Base-by-base conservation (phyloP, 1,140 invertebrate genomes). In the Brachionus koreanus region DNA sequence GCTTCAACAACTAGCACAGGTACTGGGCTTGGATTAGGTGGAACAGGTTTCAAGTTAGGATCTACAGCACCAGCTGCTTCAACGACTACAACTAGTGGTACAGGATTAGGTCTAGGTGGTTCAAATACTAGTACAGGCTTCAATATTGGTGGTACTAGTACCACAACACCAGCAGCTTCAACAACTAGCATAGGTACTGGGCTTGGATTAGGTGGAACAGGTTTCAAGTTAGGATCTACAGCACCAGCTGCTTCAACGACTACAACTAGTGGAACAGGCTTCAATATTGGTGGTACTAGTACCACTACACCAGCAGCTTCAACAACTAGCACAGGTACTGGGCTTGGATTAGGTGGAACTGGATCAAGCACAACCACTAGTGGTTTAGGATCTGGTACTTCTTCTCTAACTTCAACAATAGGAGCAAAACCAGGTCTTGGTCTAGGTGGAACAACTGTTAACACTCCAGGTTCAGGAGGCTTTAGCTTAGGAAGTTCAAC, bases 181-280 rank as follows among this genome's bases (percentile, higher is more conserved):
- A 25, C 49, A 52, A 52, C 29, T 42, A 13, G 33, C 19, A 76
- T 43, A 35, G 42, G 74, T 12, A 13, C 16, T 29, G 9, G 9
- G 2, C 19, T 65, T 5, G 33, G 63, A 2, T 10, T 9, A 12
- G 2, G 2, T 25, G 23, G 23, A 35, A 65, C 29, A 29, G 29
- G 16, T 35, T 29, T 13, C 6, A 65, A 35, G 10, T 19, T 12
- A 5, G 12, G 33, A 9, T 3, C 10, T 2, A 65, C 63, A 12
- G 6, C 63, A 6, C 10, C 63, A 12, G 19, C 63, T 35, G 19
- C 63, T 65, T 10, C 12, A 13, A 16, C 49, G 16, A n/a, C n/a
- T n/a, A 57, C 79, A 49, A 74, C 82, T 33, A 49, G 19, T 29
- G n/a, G 67, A 23, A 63, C 82, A 9, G 42, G 23, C 37, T 76